Conservation (phyloP, 2,113 vertebrate genomes). For the Cygnus atratus region DNA sequence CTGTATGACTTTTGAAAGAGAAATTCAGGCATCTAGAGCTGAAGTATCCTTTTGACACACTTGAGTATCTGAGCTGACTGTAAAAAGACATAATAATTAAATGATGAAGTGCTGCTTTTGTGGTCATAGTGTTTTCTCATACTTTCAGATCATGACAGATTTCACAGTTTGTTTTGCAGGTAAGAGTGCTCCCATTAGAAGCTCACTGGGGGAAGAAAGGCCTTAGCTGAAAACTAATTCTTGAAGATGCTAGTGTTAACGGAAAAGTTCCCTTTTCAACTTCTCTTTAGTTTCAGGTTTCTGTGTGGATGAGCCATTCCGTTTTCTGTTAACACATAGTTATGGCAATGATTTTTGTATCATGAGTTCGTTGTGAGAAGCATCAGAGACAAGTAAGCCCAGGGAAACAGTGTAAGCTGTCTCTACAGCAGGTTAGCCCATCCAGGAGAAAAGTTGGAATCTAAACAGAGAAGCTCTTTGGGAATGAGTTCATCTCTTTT, state of each 20-base stretch:
- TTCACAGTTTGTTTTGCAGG: not conserved
- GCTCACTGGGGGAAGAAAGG: not conserved
- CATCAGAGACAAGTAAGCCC: not conserved
- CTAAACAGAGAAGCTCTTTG: not conserved
- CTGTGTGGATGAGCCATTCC: not conserved
- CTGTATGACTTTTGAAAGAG: not conserved
- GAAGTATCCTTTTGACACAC: not conserved
- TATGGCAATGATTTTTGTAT: not conserved
- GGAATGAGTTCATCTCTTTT: not conserved
- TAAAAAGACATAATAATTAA: not conserved
- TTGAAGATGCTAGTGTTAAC: not conserved
- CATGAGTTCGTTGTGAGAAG: not conserved
- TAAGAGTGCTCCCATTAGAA: not conserved
- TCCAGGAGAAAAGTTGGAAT: not conserved
- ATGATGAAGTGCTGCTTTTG: not conserved
- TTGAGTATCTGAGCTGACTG: not conserved
- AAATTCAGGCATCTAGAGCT: not conserved
- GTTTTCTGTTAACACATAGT: not conserved
- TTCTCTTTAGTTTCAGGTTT: not conserved
- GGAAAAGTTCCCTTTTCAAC: not conserved
- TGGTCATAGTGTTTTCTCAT: not conserved
- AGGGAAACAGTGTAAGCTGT: not conserved
- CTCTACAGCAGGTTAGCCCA: rapidly evolving
- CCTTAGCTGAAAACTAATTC: not conserved
- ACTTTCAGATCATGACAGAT: not conserved